Evolutionary conservation across 37 sponge, comb jelly and placozoan species (phyloP).

Genomic region (Cladorhizidae sp.): DNA sequence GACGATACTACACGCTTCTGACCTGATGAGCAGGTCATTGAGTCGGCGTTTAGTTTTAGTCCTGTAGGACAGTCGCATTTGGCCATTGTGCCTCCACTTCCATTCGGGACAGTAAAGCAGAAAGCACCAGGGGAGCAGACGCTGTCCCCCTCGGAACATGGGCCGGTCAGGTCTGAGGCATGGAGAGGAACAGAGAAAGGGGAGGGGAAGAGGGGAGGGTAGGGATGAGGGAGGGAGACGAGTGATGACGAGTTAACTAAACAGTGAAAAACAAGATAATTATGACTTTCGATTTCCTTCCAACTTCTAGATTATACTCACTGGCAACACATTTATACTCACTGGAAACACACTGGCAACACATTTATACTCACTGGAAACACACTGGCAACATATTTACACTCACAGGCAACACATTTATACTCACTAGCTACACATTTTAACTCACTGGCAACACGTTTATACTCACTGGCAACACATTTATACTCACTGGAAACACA

Average conservation of each 20-base stretch:
- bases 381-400: too few species aligned
- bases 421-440: too few species aligned
- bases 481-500: too few species aligned
- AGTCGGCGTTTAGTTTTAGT: neutral
- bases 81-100: neutral
- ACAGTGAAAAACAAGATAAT: too few species aligned
- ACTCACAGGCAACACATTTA: too few species aligned
- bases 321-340: too few species aligned
- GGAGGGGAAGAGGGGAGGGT: neutral
- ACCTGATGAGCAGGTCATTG: constrained; percentile 13
- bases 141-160: constrained; percentile 20
- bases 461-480: too few species aligned
- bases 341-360: too few species aligned
- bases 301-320: neutral
- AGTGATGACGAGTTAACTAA: too few species aligned
- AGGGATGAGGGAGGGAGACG: neutral
- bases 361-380: too few species aligned
- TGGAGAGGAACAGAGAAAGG: neutral
- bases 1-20: too few species aligned
- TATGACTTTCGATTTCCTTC: neutral
- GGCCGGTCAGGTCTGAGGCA: neutral
- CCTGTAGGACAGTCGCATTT: constrained; percentile 56
- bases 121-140: constrained; percentile 15
- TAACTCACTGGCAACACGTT: too few species aligned
- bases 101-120: constrained; percentile 47